Evolutionary conservation across 2,888 invertebrate species (phyloP).

Genomic region (Endomychus coccineus): DNA sequence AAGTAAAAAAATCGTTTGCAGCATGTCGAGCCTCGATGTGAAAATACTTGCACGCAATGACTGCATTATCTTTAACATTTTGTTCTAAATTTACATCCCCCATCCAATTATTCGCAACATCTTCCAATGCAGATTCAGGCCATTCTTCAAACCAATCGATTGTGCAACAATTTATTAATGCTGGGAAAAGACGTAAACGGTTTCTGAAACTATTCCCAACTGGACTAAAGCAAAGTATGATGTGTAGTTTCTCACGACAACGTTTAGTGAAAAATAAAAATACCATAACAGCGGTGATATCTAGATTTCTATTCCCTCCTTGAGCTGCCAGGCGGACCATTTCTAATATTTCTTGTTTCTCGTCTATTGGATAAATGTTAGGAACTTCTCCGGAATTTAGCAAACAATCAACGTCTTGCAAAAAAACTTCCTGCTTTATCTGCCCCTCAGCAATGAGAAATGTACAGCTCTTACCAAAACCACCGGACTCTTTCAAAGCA

Average conservation of each 20-base stretch:
- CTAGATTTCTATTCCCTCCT: slow-evolving; percentile 70
- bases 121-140: slow-evolving; percentile 82
- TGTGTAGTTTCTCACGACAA: slow-evolving; percentile 72
- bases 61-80: slow-evolving; percentile 56
- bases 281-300: slow-evolving; percentile 70
- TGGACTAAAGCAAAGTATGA: slow-evolving; percentile 80
- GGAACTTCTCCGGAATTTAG: slow-evolving; percentile 84
- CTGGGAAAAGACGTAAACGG: slow-evolving; percentile 70
- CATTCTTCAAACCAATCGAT: slow-evolving; percentile 87
- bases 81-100: slow-evolving; percentile 67
- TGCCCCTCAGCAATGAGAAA: slow-evolving; percentile 76
- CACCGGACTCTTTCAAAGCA: slow-evolving; percentile 62
- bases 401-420: slow-evolving; percentile 77
- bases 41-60: slow-evolving; percentile 79
- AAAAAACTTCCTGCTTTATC: slow-evolving; percentile 71
- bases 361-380: slow-evolving; percentile 75
- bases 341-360: slow-evolving; percentile 78
- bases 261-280: slow-evolving; percentile 68
- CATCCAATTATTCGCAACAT: slow-evolving; percentile 70
- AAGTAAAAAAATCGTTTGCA: slow-evolving; percentile 56
- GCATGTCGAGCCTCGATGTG: slow-evolving; percentile 67
- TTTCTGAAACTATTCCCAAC: slow-evolving; percentile 74
- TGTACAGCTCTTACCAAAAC: slow-evolving; percentile 61
- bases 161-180: slow-evolving; percentile 80
- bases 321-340: slow-evolving; percentile 62